Conservation (phyloP, 2,113 vertebrate genomes). For the Madoqua kirkii region DNA sequence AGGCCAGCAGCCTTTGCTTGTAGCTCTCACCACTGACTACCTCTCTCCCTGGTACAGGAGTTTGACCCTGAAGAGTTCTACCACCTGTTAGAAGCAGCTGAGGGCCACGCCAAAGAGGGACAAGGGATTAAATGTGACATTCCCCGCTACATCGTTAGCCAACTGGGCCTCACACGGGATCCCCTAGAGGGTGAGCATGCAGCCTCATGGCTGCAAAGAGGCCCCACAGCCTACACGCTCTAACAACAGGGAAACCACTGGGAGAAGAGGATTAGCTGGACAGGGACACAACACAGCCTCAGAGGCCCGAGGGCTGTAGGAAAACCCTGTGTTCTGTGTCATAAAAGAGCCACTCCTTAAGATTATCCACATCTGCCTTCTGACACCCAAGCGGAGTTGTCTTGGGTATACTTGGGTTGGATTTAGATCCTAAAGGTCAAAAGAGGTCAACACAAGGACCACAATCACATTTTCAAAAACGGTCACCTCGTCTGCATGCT, state of each 20-base stretch:
- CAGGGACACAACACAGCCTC: background rate
- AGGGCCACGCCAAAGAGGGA: conserved; percentile 97
- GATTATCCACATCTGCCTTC: background rate
- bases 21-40: background rate
- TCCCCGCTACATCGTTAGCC: conserved; percentile 96
- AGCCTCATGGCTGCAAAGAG: conserved; percentile 5
- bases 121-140: conserved; percentile 98
- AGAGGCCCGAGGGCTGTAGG: background rate
- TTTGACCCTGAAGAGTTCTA: conserved; percentile 99
- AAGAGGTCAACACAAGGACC: background rate
- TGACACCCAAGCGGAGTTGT: background rate
- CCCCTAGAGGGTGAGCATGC: conserved; percentile 91
- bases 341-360: background rate
- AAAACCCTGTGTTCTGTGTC: background rate
- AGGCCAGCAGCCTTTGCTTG: background rate
- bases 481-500: background rate
- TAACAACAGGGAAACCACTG: background rate
- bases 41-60: conserved; percentile 85
- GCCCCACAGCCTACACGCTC: background rate
- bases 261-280: conserved; percentile 5
- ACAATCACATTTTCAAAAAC: conserved; percentile 14
- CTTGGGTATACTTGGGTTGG: background rate
- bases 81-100: conserved; percentile 96
- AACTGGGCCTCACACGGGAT: conserved; percentile 97
- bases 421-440: conserved; percentile 7